These are phyloP conservation scores for Drosophila diplacantha DNA, from an alignment of 2,888 invertebrate species.

Conservation along the genomic window DNA sequence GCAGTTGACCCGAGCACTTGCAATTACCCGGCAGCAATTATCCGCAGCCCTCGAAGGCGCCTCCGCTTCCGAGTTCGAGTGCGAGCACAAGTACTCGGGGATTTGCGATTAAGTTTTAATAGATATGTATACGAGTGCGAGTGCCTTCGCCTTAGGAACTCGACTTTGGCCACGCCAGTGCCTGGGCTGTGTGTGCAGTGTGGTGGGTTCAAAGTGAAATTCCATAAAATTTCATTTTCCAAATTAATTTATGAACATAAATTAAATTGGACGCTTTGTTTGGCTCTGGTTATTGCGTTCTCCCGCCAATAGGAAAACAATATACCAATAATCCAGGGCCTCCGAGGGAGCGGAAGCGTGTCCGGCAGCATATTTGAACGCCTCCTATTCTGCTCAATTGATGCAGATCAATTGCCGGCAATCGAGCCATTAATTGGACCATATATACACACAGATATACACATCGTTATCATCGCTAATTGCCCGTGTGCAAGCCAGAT, in stretches of 20 bases:
- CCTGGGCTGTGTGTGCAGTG: constrained; percentile 23
- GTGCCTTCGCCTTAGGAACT: constrained; percentile 10
- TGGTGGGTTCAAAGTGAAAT: constrained; percentile 64
- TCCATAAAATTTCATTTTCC: constrained; percentile 65
- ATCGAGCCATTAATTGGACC: constrained; percentile 19
- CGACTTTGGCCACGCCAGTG: constrained; percentile 22
- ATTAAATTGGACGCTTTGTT: constrained; percentile 51
- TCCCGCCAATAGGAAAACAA: constrained; percentile 32
- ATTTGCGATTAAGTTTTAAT: constrained; percentile 48
- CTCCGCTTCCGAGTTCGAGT: not conserved
- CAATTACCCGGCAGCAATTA: constrained; percentile 20
- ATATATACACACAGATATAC: not conserved
- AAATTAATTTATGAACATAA: constrained; percentile 71
- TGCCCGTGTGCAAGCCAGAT: constrained; percentile 23
- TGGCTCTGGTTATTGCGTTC: constrained; percentile 37
- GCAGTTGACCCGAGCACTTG: constrained; percentile 18
- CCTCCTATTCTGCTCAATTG: not conserved
- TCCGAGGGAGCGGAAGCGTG: constrained; percentile 9
- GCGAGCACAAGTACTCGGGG: not conserved
- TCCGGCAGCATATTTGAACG: constrained; percentile 4
- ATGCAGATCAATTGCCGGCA: constrained; percentile 24
- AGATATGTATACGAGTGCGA: constrained; percentile 19
- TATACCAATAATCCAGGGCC: constrained; percentile 31
- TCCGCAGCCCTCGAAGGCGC: constrained; percentile 6
- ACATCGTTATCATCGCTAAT: constrained; percentile 14